Evolutionary conservation across 2,797 vertebrate species (phyloP), one percentile per base, ranked within the genome.

Genomic region (Schizopygopsis pylzovi): DNA sequence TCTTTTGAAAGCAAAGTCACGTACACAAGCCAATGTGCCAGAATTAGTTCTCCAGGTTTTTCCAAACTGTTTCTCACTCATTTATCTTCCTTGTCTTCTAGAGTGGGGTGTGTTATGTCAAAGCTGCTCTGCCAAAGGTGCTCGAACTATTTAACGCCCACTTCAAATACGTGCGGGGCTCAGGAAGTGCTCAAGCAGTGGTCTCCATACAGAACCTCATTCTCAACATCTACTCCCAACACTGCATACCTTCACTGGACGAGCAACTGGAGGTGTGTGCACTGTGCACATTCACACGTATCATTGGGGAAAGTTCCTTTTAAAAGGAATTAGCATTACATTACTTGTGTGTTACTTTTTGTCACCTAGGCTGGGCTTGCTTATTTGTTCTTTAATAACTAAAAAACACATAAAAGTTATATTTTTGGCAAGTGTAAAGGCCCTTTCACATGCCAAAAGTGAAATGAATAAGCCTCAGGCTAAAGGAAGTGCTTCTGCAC

Each of bases 51-150:
- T 52, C 1, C 45, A 6, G 20, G 37, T 77, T 13, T 77, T 22
- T 16, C 20, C 13, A 59, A 61, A 18, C 5, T 4, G 43, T 67
- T 79, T 80, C 9, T 45, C 4, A 33, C 18, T 22, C 3, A 37
- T 13, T 67, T 63, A 9, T 41, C 8, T 41, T 84, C 18, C 22
- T 45, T 70, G 63, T 88, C 79, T 88, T 80, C 79, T 91, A 96
- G 95, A 96, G 94, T 86, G 92, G 95, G 86, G 93, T 93, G 73
- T 96, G 95, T 90, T 96, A 95, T 81, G 94, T 96, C 61, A 96
- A 96, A 92, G 95, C 95, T 82, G 94, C 95, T 84, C 89, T 96
- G 83, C 95, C 95, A 16, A 93, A 92, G 91, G 94, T 94, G 81
- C 90, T 96, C 91, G 95, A 96, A 86, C 93, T 96, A 25, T 91